These are phyloP conservation scores for Thamnaconus septentrionalis DNA, from an alignment of 2,113 vertebrate genomes.

Conservation along the genomic window DNA sequence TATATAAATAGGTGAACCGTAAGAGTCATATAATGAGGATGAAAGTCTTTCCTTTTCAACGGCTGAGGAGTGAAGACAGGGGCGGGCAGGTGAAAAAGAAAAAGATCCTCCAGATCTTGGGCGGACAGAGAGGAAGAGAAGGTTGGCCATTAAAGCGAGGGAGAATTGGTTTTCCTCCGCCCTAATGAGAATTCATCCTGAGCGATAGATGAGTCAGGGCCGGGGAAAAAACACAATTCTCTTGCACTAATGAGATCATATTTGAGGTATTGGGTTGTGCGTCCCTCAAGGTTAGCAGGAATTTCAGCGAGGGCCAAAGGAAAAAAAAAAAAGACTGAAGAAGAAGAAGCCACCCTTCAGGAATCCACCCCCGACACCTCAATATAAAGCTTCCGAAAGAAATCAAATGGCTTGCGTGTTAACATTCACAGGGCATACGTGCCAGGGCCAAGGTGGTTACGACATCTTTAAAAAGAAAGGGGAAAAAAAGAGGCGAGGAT, in stretches of 20 bases:
- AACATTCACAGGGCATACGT: background rate
- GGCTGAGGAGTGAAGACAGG: too few relatives aligned
- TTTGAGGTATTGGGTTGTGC: slow-evolving; percentile 41
- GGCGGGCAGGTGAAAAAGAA: slow-evolving; percentile 28
- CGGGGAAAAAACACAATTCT: slow-evolving; percentile 52
- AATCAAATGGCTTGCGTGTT: slow-evolving; percentile 16
- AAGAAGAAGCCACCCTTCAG: slow-evolving; percentile 2
- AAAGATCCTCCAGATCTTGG: slow-evolving; percentile 17
- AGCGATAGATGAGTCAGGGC: slow-evolving; percentile 54
- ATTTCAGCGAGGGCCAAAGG: slow-evolving; percentile 18
- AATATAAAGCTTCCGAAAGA: slow-evolving; percentile 7
- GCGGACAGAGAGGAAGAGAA: slow-evolving; percentile 20
- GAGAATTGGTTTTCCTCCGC: slow-evolving; percentile 60
- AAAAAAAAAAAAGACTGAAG: too few relatives aligned
- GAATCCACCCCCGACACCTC: slow-evolving; percentile 16
- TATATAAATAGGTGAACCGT: background rate
- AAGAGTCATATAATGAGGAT: slow-evolving; percentile 44
- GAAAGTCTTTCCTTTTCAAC: slow-evolving; percentile 28
- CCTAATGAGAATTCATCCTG: slow-evolving; percentile 64
- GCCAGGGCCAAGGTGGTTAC: background rate
- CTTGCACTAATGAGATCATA: slow-evolving; percentile 67
- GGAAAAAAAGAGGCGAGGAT: background rate
- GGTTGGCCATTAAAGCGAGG: slow-evolving; percentile 45
- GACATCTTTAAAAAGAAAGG: background rate
- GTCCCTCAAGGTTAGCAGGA: slow-evolving; percentile 20